phyloP scores from a whole-genome alignment of 1,140 invertebrate species.

The Lepidostoma basale region DNA sequence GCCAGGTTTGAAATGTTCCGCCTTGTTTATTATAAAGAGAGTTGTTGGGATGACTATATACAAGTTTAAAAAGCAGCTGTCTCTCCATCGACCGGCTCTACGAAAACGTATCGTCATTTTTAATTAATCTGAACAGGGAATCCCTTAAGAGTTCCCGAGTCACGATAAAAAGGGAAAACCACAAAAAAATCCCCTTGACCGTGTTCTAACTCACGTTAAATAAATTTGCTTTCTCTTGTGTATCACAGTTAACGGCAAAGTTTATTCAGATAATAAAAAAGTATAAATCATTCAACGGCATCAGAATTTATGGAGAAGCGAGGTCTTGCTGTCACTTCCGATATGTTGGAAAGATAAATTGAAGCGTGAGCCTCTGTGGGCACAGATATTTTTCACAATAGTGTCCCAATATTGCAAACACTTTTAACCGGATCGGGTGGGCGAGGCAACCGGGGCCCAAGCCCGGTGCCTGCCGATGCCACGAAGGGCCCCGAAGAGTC shows the following conservation, averaged over 20 bases:
- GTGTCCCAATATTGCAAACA: background rate
- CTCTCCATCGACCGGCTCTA: background rate
- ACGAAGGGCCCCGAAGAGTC: background rate
- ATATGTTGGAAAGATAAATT: conserved; percentile 7
- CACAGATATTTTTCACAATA: background rate
- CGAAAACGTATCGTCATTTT: conserved; percentile 9
- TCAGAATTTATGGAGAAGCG: background rate
- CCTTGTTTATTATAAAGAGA: no score
- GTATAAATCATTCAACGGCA: no score
- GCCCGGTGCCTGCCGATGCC: background rate
- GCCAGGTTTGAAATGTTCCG: no score
- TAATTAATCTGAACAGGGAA: conserved; percentile 6
- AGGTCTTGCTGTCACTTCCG: background rate
- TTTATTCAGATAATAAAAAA: no score
- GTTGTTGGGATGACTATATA: no score
- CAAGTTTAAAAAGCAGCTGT: background rate
- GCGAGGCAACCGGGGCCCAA: background rate
- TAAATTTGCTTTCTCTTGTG: no score
- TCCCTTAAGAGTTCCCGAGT: background rate
- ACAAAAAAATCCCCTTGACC: conserved; percentile 4
- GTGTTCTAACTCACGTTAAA: no score
- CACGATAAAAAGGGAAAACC: background rate
- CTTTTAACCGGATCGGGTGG: background rate
- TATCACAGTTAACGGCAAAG: no score
- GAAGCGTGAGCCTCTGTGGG: background rate